Percentiles rank a stretch among this genome's conserved stretches.
Evolutionary conservation across 2,888 invertebrate species (phyloP).

Genomic region (Torymus aiolomorphi): DNA sequence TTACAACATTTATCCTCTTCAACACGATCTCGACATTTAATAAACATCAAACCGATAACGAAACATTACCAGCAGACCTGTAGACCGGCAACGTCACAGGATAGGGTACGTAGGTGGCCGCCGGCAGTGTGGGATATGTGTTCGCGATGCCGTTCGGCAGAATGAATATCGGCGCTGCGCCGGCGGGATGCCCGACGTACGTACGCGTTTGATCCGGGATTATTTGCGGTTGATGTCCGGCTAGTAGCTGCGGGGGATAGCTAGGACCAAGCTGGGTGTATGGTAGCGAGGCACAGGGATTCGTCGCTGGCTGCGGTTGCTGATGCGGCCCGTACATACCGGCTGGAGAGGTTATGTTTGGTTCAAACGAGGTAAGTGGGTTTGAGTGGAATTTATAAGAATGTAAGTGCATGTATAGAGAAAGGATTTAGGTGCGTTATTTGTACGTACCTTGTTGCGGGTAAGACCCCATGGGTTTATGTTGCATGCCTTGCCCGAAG

Average conservation of each 20-base stretch:
- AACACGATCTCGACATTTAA: too few species aligned
- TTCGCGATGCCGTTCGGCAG: slow-evolving; percentile 61
- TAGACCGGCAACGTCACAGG: slow-evolving; percentile 53
- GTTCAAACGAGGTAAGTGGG: too few species aligned
- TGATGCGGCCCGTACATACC: neutral
- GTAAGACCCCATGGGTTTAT: neutral
- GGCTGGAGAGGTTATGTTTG: too few species aligned
- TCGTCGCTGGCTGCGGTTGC: neutral
- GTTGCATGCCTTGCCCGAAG: slow-evolving; percentile 57
- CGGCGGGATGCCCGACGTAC: slow-evolving; percentile 47
- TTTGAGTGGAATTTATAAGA: too few species aligned
- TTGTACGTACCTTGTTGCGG: too few species aligned
- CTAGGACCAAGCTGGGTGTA: neutral
- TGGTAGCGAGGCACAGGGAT: neutral
- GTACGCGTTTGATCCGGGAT: slow-evolving; percentile 67
- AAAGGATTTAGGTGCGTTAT: too few species aligned
- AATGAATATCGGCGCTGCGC: slow-evolving; percentile 67
- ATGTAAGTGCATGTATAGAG: too few species aligned
- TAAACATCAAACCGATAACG: too few species aligned
- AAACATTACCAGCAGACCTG: too few species aligned
- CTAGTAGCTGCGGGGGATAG: neutral
- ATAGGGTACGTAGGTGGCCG: slow-evolving; percentile 65
- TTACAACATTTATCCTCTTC: too few species aligned
- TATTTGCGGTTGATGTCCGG: slow-evolving; percentile 57
- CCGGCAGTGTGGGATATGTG: slow-evolving; percentile 52